Percentiles rank a stretch among this genome's conserved stretches.
Conservation (phyloP, 2,888 invertebrate species). For the Habroteleia sp. region DNA sequence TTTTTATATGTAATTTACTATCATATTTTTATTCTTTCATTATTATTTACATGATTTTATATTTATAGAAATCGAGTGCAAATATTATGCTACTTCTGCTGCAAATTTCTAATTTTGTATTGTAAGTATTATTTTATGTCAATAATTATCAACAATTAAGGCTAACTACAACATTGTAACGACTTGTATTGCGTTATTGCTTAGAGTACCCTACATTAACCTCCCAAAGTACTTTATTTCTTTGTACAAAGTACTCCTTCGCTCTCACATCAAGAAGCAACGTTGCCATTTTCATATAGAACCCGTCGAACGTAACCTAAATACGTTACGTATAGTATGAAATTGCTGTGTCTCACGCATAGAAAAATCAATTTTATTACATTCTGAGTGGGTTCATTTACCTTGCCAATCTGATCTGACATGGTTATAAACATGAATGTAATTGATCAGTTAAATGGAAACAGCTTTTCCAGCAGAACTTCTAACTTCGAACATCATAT, state of each 20-base stretch:
- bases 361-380: conserved; percentile 4
- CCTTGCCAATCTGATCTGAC: not conserved
- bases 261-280: conserved; percentile 20
- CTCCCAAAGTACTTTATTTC: conserved; percentile 20
- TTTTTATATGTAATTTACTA: too few relatives aligned
- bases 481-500: too few relatives aligned
- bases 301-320: conserved; percentile 29
- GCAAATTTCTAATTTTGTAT: too few relatives aligned
- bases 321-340: conserved; percentile 11
- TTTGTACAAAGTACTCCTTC: conserved; percentile 11
- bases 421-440: not conserved
- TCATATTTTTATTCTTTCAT: too few relatives aligned
- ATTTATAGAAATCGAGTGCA: too few relatives aligned
- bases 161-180: conserved; percentile 3
- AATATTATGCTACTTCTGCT: too few relatives aligned
- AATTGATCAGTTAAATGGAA: too few relatives aligned
- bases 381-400: not conserved
- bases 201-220: conserved; percentile 5
- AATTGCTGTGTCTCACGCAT: conserved; percentile 7
- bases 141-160: too few relatives aligned
- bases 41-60: too few relatives aligned
- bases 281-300: conserved; percentile 25
- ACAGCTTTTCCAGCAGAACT: too few relatives aligned
- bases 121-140: too few relatives aligned
- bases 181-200: conserved; percentile 18